Base-by-base conservation (phyloP, 1,140 invertebrate genomes). In the Whitmania pigra region DNA sequence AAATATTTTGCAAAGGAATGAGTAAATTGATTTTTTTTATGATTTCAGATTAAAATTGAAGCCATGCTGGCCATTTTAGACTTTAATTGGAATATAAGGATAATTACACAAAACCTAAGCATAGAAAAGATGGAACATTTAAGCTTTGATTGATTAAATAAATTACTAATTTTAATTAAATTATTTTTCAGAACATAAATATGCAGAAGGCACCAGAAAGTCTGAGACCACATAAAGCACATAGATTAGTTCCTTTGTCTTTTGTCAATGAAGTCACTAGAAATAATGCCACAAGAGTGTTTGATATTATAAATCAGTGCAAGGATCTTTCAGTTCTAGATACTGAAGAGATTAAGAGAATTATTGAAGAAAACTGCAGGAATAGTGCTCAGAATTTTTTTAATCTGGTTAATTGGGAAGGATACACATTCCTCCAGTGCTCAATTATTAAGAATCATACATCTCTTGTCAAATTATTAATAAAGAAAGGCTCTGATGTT, bases 401-500 rank as follows among this genome's bases (percentile, higher is more conserved):
- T 57, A 57, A 49, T 6, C 68, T 73, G 13, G 73, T 73, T 36
- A 73, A 73, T 57, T 73, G 69, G 69, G 69, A 73, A 36, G 73
- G 73, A 43, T 73, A 71, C 29, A 73, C 73, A 27, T 53, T 73
- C 31, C 69, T 73, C 7, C 73, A 73, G 60, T 29, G 73, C 18
- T 67, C 73, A 22, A 67, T 73, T 22, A 67, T 73, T 22, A 71
- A 55, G 29, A 73, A 73, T 55, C 68, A 71, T 57, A 36, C 70
- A 67, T 22, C 69, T 27, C 40, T 73, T 36, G 73, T 73, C 31
- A 73, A 73, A 67, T 25, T 73, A 22, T 67, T 73, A 5, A 43
- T 73, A 25, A 73, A 73, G 63, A 73, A 73, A 55, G 73, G 73
- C 17, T 71, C 67, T 63, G 73, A 73, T 15, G 54, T 73, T 29